Conservation (phyloP, 2,797 vertebrate species). For the Peromyscus nudipes region DNA sequence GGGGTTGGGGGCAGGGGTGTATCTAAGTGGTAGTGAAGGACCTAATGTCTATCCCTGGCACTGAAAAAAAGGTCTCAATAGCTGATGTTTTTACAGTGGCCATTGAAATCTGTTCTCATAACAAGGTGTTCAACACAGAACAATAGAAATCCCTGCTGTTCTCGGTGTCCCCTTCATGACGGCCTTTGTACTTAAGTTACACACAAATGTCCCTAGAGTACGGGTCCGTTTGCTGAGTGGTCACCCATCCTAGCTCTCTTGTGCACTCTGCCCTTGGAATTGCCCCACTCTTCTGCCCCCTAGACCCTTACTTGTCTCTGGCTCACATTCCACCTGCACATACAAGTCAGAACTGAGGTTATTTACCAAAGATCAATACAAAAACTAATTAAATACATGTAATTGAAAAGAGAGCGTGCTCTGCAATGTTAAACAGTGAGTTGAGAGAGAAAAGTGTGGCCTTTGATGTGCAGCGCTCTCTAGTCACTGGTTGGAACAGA, state of each 20-base stretch:
- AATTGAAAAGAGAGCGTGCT: slow-evolving; percentile 40
- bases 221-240: background rate
- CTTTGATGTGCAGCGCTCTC: background rate
- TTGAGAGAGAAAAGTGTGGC: background rate
- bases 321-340: background rate
- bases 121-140: background rate
- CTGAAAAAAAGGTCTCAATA: background rate
- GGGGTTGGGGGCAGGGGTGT: background rate
- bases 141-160: background rate
- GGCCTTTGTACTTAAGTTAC: background rate
- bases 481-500: background rate
- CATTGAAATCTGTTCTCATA: background rate
- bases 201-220: background rate
- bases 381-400: slow-evolving; percentile 45
- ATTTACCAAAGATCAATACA: slow-evolving; percentile 47
- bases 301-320: background rate
- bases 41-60: background rate
- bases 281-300: background rate
- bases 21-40: background rate
- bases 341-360: slow-evolving; percentile 26
- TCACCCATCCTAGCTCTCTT: background rate
- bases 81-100: background rate
- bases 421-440: background rate
- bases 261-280: background rate
- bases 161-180: background rate